Percentiles rank a stretch among this genome's conserved stretches.
Evolutionary conservation across 2,888 invertebrate genomes (phyloP).

Genomic region (Platerodrilus igneus): DNA sequence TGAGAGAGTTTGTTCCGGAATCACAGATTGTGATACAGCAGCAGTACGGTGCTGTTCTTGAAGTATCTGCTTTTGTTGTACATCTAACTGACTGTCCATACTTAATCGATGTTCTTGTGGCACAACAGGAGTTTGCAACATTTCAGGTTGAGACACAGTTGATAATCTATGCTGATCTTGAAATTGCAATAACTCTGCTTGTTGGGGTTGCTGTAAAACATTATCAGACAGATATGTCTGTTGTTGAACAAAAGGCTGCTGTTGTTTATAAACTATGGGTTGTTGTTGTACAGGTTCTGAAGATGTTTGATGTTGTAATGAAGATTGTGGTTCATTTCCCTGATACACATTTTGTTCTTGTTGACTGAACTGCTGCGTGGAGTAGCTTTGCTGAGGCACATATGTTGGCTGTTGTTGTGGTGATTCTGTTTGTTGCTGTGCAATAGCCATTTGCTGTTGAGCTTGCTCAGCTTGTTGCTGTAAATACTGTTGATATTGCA

Average conservation of each 20-base stretch:
- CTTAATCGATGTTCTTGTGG: constrained; percentile 37
- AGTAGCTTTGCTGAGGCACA: constrained; percentile 26
- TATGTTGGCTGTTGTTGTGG: constrained; percentile 13
- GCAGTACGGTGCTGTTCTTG: constrained; percentile 26
- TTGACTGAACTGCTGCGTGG: constrained; percentile 26
- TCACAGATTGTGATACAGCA: constrained; percentile 9
- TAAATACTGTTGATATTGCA: constrained; percentile 55
- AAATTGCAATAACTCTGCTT: constrained; percentile 34
- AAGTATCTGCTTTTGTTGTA: constrained; percentile 36
- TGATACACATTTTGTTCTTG: constrained; percentile 32
- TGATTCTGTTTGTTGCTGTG: constrained; percentile 39
- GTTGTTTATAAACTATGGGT: constrained; percentile 39
- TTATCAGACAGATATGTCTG: constrained; percentile 16
- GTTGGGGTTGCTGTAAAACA: constrained; percentile 39
- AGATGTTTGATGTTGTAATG: constrained; percentile 28
- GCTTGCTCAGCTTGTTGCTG: constrained; percentile 57
- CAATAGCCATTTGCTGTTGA: constrained; percentile 52
- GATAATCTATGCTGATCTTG: constrained; percentile 41
- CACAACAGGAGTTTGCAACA: constrained; percentile 31
- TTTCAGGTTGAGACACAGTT: constrained; percentile 44
- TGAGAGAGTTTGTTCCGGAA: constrained; percentile 13
- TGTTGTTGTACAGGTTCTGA: constrained; percentile 33
- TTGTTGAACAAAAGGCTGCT: constrained; percentile 40
- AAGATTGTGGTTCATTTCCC: constrained; percentile 52
- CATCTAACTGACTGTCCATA: constrained; percentile 44